Evolutionary conservation across 2,113 vertebrate species (phyloP), one percentile per base, ranked within the genome.

Genomic region (Origma solitaria): DNA sequence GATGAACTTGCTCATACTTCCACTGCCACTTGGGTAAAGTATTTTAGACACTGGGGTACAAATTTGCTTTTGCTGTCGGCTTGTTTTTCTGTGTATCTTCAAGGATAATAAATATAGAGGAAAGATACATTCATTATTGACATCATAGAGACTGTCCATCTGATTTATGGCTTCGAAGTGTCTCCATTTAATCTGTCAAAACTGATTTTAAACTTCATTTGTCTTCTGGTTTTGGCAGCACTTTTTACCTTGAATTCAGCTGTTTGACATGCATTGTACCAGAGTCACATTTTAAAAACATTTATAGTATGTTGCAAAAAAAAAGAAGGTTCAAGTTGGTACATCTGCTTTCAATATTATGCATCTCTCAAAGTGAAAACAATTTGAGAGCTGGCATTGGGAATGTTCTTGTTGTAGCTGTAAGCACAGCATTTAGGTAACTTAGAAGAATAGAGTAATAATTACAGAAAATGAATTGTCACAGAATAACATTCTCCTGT

Each of bases 331-430:
- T 97, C 95, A 78, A 62, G 96, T 97, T 97, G 92, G 93, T 98
- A 99, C 99, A 99, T 99, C 98, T 99, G 99, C 98, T 99, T 99
- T 98, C 98, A 98, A 99, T 99, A 98, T 97, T 93, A 93, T 51
- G 96, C 98, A 98, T 98, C 98, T 98, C 98, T 80, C 91, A 98
- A 98, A 98, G 97, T 98, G 98, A 98, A 99, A 97, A 95, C 98
- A 98, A 83, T 96, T 99, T 98, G 98, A 98, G 97, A 97, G 92
- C 92, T 99, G 97, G 98, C 98, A 98, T 94, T 97, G 97, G 97
- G 88, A 95, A 97, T 93, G 84, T 96, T 97, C 98, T 98, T 96
- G 28, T 97, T 95, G 96, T 98, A 97, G 98, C 98, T 98, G 97
- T 97, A 98, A 98, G 98, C 97, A 95, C 97, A 94, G 69, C 91